Conservation (phyloP, 2,113 vertebrate species). For the Cettia cetti region DNA sequence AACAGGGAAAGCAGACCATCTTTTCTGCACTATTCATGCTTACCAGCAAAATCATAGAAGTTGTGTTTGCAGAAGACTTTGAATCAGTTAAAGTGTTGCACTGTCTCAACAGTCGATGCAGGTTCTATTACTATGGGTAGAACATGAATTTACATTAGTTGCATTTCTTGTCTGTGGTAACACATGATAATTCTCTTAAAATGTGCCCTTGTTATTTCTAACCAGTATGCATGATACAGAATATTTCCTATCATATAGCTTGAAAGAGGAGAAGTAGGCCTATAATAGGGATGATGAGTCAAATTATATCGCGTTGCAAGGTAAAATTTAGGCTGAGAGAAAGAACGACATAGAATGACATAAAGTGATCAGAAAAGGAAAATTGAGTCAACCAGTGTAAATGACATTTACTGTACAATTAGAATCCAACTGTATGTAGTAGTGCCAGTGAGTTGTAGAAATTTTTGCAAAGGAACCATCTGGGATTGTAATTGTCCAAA, state of each 20-base stretch:
- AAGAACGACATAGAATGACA: not conserved
- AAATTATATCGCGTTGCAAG: not conserved
- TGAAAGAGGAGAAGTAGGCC: not conserved
- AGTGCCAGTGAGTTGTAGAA: not conserved
- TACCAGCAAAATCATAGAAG: not conserved
- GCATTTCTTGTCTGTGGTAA: not conserved
- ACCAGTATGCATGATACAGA: not conserved
- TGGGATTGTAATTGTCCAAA: not conserved
- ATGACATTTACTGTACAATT: not conserved
- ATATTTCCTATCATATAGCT: not conserved
- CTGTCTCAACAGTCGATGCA: not conserved
- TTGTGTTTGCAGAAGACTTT: not conserved
- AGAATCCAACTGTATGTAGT: not conserved
- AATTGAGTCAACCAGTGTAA: not conserved
- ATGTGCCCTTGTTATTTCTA: not conserved
- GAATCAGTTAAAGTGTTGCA: not conserved
- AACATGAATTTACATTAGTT: not conserved
- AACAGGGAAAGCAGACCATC: not conserved
- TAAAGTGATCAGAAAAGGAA: not conserved
- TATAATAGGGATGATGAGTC: not conserved
- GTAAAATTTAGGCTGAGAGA: not conserved
- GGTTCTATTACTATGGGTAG: not conserved
- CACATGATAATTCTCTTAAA: not conserved
- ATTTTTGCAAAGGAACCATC: not conserved
- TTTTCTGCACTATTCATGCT: not conserved